Conservation (phyloP, 2,797 vertebrate genomes). For the Anguilla obscura region DNA sequence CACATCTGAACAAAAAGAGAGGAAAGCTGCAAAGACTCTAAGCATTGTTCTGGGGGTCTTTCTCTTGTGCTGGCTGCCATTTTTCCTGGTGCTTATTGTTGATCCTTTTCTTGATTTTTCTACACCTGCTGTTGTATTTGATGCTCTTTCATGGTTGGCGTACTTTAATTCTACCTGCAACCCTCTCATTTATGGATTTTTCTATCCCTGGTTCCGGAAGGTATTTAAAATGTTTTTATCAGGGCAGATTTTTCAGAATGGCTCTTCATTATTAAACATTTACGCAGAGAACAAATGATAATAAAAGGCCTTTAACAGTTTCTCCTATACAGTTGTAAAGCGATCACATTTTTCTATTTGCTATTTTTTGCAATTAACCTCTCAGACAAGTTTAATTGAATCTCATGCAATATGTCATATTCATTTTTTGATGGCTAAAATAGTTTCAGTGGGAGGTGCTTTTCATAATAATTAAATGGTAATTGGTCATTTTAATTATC, state of each 20-base stretch:
- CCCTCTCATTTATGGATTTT: constrained; percentile 83
- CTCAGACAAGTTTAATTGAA: background rate
- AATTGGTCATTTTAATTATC: too few species aligned
- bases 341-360: background rate
- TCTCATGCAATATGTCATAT: background rate
- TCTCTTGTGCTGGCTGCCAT: background rate
- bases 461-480: too few species aligned
- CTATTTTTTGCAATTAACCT: background rate
- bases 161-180: constrained; percentile 83
- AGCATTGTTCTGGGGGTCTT: constrained; percentile 16
- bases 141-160: constrained; percentile 76
- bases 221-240: constrained; percentile 70
- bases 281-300: background rate
- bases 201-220: constrained; percentile 80
- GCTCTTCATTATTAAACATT: constrained; percentile 59
- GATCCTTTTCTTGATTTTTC: constrained; percentile 57
- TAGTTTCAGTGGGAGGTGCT: too few species aligned
- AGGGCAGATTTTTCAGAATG: constrained; percentile 68
- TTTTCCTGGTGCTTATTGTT: background rate
- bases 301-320: too few species aligned
- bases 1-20: background rate
- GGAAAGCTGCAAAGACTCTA: constrained; percentile 24
- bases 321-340: background rate
- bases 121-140: constrained; percentile 62
- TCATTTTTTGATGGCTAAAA: too few species aligned